Conservation (phyloP, 2,113 vertebrate genomes). For the Podarcis cretensis region DNA sequence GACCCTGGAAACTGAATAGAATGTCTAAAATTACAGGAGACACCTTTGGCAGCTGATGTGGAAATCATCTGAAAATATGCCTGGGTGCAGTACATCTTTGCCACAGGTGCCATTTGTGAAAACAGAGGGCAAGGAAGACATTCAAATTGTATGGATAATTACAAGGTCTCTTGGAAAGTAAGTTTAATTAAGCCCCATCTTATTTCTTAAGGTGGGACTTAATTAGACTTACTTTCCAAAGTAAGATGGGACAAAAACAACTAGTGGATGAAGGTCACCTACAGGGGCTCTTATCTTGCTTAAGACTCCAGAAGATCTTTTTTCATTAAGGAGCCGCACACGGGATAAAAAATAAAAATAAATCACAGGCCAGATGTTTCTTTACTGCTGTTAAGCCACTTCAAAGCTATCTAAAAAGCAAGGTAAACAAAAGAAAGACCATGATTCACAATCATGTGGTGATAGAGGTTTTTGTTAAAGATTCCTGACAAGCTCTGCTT, state of each 20-base stretch:
- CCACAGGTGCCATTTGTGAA: neutral
- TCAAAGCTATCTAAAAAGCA: neutral
- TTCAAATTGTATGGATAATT: neutral
- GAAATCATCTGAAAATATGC: neutral
- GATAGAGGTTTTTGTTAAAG: neutral
- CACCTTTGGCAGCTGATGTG: neutral
- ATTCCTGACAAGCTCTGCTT: neutral
- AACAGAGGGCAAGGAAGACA: neutral
- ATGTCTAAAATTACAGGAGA: neutral
- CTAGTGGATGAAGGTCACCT: neutral
- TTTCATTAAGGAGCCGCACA: too few species aligned
- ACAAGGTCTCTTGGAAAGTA: neutral
- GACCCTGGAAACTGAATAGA: neutral
- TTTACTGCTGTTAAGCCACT: neutral
- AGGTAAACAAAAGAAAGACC: neutral
- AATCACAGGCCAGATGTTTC: neutral
- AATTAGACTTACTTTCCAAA: too few species aligned
- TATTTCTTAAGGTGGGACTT: neutral
- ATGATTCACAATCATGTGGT: neutral
- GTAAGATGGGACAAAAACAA: neutral
- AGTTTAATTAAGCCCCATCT: neutral
- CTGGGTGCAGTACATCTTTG: neutral
- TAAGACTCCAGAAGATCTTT: neutral
- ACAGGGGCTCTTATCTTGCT: too few species aligned
- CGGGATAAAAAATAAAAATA: neutral